phyloP scores from a whole-genome alignment of 2,888 invertebrate genomes.

The Cryptophagus acutangulus region DNA sequence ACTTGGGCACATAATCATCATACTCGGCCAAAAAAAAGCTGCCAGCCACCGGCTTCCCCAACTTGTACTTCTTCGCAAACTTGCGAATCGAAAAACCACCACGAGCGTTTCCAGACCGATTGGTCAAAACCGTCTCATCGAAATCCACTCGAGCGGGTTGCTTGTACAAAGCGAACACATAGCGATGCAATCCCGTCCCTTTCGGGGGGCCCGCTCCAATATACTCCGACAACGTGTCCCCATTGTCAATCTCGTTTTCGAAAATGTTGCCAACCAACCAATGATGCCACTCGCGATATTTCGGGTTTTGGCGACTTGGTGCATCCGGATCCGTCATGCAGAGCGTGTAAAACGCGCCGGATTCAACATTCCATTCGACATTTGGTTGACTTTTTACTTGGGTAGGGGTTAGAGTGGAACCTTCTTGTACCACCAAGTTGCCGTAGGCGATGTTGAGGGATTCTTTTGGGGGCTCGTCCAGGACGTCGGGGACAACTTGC shows the following conservation, averaged over 20 bases:
- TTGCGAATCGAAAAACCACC: conserved; percentile 62
- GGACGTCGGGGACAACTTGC: conserved; percentile 60
- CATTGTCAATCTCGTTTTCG: conserved; percentile 55
- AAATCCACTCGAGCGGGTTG: conserved; percentile 36
- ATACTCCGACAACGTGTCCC: conserved; percentile 63
- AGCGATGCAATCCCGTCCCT: conserved; percentile 68
- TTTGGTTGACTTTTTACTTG: conserved; percentile 58
- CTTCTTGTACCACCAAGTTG: conserved; percentile 42
- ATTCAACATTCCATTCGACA: conserved; percentile 41
- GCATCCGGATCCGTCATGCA: conserved; percentile 69
- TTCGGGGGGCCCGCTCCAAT: conserved; percentile 65
- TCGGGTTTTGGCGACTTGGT: conserved; percentile 64
- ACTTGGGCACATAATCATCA: conserved; percentile 77
- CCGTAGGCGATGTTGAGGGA: conserved; percentile 50
- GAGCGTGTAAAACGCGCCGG: conserved; percentile 36
- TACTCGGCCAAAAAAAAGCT: conserved; percentile 84
- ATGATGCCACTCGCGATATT: conserved; percentile 72
- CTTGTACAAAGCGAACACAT: conserved; percentile 57
- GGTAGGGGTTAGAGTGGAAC: conserved; percentile 66
- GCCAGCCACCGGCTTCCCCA: conserved; percentile 82
- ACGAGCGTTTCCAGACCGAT: conserved; percentile 50
- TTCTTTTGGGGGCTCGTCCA: conserved; percentile 56
- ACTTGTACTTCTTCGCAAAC: conserved; percentile 74
- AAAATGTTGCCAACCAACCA: conserved; percentile 74
- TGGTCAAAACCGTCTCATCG: conserved; percentile 33